Evolutionary conservation across 2,888 invertebrate genomes (phyloP), one percentile per base, ranked within the genome.

Genomic region (Pandemis cinnamomeana): DNA sequence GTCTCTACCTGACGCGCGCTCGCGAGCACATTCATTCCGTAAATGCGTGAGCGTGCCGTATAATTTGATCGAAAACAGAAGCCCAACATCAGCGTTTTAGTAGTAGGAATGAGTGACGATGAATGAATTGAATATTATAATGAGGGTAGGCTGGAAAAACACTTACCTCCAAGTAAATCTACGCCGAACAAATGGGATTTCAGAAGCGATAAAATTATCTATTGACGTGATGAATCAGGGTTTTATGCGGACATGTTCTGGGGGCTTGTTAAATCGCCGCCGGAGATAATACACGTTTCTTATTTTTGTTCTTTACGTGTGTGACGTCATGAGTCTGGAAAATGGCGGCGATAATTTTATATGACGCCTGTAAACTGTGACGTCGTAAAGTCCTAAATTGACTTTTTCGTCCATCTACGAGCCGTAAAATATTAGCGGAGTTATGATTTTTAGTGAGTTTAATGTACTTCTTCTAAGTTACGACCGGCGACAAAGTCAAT

Each of bases 11-110:
- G 77, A 81, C 83, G 81, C 83, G 81, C 81, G 77, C 79, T 81
- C 82, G 77, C 80, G 48, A 53, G 78, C 73, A 82, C 82, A 84
- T 83, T 83, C 81, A 81, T 83, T 82, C 82, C 78, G 78, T 76
- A 79, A 81, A 81, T 80, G 84, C 85, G 83, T 81, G 83, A 85
- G 86, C 82, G 79, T 83, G 82, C 81, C 84, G 89, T 88, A 89
- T 91, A 92, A 92, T 91, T 91, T 91, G 91, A 91, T 92, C 87
- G 89, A 89, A 88, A 89, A 89, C 90, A 88, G 90, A 87, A 84
- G 80, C 83, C 86, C 78, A 82, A 82, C 85, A 83, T 86, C 87
- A 86, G 87, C 89, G 83, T 84, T 88, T 85, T 76, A 76, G 78
- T 78, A 78, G 82, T 80, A 76, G 80, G 82, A 84, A 84, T 84